These are phyloP conservation scores for Sceloporus undulatus DNA, from an alignment of 2,113 vertebrate species.

Conservation along the genomic window DNA sequence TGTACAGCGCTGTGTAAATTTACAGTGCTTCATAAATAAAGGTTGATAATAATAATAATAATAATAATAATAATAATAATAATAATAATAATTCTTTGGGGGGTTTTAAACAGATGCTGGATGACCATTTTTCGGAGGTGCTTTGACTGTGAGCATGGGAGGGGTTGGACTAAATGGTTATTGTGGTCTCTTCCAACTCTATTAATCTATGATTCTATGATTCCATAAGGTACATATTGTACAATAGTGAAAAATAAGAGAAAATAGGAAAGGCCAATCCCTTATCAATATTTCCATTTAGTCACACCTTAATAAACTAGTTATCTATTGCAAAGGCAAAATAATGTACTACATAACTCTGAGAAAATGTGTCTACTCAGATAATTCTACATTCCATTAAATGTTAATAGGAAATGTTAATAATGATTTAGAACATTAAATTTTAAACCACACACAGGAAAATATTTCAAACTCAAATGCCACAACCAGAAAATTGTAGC, in stretches of 20 bases:
- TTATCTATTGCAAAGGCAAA: background rate
- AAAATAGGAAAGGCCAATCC: background rate
- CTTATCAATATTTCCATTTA: background rate
- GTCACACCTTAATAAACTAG: background rate
- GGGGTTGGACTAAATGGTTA: too few relatives aligned
- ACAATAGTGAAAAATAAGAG: background rate
- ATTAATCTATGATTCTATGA: background rate
- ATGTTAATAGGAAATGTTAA: constrained; percentile 25
- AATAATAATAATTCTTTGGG: too few relatives aligned
- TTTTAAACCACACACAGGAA: background rate
- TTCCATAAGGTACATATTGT: background rate
- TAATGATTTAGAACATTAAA: constrained; percentile 34
- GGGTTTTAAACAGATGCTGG: too few relatives aligned
- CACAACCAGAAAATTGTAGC: background rate
- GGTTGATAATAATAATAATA: too few relatives aligned
- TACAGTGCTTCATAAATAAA: too few relatives aligned
- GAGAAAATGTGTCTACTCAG: background rate
- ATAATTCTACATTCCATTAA: constrained; percentile 32
- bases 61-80: too few relatives aligned
- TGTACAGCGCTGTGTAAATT: too few relatives aligned
- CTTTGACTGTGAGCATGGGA: too few relatives aligned
- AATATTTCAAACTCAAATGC: background rate
- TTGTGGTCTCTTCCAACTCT: too few relatives aligned
- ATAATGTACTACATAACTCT: background rate
- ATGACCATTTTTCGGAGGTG: too few relatives aligned